A percentile compares a stretch with the other conserved stretches of the same genome.
These are phyloP conservation scores for Bruchidius siliquastri DNA, from an alignment of 2,888 invertebrate genomes.

Conservation along the genomic window DNA sequence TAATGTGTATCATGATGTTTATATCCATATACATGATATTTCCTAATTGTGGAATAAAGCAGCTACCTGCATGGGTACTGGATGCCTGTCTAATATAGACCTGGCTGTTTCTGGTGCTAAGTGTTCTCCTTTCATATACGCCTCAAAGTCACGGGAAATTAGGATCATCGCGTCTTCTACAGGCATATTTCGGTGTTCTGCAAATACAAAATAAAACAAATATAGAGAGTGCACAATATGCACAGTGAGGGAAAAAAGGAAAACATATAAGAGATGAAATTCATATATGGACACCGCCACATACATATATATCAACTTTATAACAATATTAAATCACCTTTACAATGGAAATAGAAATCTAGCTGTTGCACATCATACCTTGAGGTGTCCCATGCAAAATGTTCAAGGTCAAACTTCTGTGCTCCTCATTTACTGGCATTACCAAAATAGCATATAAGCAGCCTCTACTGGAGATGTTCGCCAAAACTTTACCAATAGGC, in stretches of 20 bases:
- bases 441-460: slow-evolving; percentile 85
- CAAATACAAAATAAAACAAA: slow-evolving; percentile 13
- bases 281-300: too few relatives aligned
- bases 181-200: slow-evolving; percentile 95
- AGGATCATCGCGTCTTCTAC: slow-evolving; percentile 83
- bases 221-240: too few relatives aligned
- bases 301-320: too few relatives aligned
- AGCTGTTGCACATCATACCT: slow-evolving; percentile 52
- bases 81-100: slow-evolving; percentile 50
- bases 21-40: too few relatives aligned
- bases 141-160: slow-evolving; percentile 66
- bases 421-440: slow-evolving; percentile 79
- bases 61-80: slow-evolving; percentile 62
- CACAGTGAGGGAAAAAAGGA: too few relatives aligned
- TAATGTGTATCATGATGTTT: too few relatives aligned
- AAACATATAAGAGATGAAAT: too few relatives aligned
- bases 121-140: slow-evolving; percentile 53
- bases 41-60: too few relatives aligned
- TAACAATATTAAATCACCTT: too few relatives aligned
- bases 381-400: slow-evolving; percentile 87
- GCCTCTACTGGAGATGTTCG: slow-evolving; percentile 83
- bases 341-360: background rate
- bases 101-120: slow-evolving; percentile 30
- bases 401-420: slow-evolving; percentile 82
- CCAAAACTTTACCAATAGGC: slow-evolving; percentile 71